Conservation (phyloP, 2,797 vertebrate species). For the Cirrhinus mrigala region DNA sequence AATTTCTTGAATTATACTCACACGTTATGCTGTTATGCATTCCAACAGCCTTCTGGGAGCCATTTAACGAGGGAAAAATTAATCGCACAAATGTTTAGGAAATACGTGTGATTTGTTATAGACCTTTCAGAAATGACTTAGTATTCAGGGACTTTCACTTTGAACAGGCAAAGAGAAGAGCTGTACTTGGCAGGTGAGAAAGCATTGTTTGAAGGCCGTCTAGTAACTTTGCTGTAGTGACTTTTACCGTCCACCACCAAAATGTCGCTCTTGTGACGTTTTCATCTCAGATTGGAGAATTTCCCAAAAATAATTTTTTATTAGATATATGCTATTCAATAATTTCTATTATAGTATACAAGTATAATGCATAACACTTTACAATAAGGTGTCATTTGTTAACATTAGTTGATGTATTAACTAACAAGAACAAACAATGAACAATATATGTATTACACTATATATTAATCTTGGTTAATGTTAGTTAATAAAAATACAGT, state of each 20-base stretch:
- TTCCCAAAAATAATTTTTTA: neutral
- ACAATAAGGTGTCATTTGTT: too few relatives aligned
- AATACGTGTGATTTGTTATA: neutral
- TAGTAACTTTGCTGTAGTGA: neutral
- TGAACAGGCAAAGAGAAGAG: neutral
- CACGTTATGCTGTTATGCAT: neutral
- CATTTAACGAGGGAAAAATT: neutral
- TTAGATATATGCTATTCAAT: neutral
- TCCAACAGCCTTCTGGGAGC: neutral
- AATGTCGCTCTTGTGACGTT: neutral
- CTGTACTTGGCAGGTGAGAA: neutral
- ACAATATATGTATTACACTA: too few relatives aligned
- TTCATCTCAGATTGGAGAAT: neutral
- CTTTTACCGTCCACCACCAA: neutral
- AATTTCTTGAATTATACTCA: slow-evolving; percentile 10
- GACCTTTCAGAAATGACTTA: neutral
- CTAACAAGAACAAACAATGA: too few relatives aligned
- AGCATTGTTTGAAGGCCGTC: neutral
- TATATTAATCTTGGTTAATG: too few relatives aligned
- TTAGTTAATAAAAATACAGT: too few relatives aligned
- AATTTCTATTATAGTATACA: neutral
- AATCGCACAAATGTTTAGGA: neutral
- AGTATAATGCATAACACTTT: too few relatives aligned
- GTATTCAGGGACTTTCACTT: neutral
- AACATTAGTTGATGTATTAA: too few relatives aligned